Percentiles rank a stretch among this genome's conserved stretches.
phyloP scores from a whole-genome alignment of 2,797 vertebrate genomes.

The Decapterus maruadsi region DNA sequence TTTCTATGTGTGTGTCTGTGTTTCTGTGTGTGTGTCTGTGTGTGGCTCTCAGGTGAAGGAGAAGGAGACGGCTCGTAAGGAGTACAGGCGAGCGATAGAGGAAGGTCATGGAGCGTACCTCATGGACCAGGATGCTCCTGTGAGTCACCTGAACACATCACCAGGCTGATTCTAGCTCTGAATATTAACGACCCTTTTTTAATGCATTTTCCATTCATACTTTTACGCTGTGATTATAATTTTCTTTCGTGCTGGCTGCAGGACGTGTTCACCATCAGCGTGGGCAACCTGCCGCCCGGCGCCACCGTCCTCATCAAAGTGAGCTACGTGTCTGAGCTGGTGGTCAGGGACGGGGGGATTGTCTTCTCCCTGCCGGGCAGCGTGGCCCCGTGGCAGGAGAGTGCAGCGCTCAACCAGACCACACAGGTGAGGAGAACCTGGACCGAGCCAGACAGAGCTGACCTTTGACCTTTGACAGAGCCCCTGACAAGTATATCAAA shows the following conservation, averaged over 20 bases:
- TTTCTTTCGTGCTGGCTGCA: conserved; percentile 57
- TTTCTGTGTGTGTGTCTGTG: conserved; percentile 31
- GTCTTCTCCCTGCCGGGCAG: conserved; percentile 88
- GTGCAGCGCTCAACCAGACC: conserved; percentile 88
- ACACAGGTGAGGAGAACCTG: conserved; percentile 79
- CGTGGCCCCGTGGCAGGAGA: conserved; percentile 90
- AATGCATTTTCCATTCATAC: neutral
- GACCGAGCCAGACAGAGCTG: too few species aligned
- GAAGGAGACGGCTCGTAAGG: conserved; percentile 87
- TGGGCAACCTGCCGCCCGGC: conserved; percentile 90
- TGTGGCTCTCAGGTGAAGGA: conserved; percentile 88
- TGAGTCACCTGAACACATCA: conserved; percentile 65
- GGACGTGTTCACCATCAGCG: conserved; percentile 92
- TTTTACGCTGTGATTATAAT: neutral
- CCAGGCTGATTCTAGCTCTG: neutral
- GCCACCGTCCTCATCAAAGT: conserved; percentile 92
- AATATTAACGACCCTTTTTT: too few species aligned
- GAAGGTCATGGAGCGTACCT: conserved; percentile 91
- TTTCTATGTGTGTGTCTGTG: neutral
- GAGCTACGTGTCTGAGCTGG: conserved; percentile 90
- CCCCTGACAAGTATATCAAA: too few species aligned
- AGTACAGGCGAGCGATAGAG: conserved; percentile 88
- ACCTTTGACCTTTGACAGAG: too few species aligned
- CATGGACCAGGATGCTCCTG: conserved; percentile 92
- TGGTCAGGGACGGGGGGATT: conserved; percentile 70